phyloP scores from a whole-genome alignment of 1,140 invertebrate species.

The Cotesia typhae region DNA sequence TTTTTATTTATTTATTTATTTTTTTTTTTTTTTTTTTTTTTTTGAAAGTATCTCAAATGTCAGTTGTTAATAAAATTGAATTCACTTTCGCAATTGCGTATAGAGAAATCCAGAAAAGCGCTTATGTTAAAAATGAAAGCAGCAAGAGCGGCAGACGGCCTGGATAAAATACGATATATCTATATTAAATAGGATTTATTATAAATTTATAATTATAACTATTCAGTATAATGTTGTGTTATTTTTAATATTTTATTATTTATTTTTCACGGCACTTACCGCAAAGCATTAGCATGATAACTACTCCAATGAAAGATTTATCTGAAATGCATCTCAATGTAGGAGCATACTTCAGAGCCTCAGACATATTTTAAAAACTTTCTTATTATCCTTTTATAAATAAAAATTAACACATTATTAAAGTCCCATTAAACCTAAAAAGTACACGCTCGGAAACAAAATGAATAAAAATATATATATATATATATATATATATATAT shows the following conservation, averaged over 20 bases:
- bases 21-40: background rate
- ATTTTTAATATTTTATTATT: slow-evolving; percentile 1
- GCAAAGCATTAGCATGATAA: slow-evolving; percentile 3
- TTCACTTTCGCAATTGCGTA: slow-evolving; percentile 10
- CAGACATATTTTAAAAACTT: too few species aligned
- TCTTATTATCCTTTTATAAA: background rate
- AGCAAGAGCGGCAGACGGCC: slow-evolving; percentile 20
- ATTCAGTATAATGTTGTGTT: too few species aligned
- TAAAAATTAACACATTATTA: slow-evolving; percentile 1
- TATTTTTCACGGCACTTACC: slow-evolving; percentile 7
- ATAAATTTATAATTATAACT: too few species aligned
- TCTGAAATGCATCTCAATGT: slow-evolving; percentile 17
- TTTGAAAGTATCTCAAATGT: background rate
- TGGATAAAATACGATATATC: background rate
- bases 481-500: slow-evolving; percentile 8
- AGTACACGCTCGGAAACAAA: too few species aligned
- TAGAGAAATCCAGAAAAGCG: slow-evolving; percentile 23
- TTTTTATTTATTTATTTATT: background rate
- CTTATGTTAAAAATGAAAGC: slow-evolving; percentile 28
- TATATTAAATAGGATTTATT: too few species aligned
- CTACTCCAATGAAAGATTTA: slow-evolving; percentile 9
- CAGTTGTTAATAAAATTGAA: slow-evolving; percentile 3
- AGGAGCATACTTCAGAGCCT: too few species aligned
- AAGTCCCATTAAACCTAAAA: too few species aligned
- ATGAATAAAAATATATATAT: slow-evolving; percentile 6